Conservation (phyloP, 2,888 invertebrate species). For the Stenodema calcarata region DNA sequence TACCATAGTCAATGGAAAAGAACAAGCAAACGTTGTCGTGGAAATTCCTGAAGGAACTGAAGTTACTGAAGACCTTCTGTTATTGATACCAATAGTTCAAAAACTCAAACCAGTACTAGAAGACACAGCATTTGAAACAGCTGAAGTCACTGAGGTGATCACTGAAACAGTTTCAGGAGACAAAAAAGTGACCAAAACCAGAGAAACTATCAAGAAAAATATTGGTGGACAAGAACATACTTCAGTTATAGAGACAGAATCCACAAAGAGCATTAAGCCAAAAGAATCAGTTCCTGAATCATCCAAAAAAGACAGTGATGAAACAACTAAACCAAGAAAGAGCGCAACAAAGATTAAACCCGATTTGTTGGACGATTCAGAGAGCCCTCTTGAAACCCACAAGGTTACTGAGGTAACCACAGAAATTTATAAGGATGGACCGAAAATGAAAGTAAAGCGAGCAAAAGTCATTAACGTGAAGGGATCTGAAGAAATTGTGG, state of each 20-base stretch:
- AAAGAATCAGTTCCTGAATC: background rate
- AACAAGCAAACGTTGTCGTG: constrained; percentile 36
- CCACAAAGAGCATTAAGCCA: background rate
- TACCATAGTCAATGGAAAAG: constrained; percentile 57
- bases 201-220: constrained; percentile 50
- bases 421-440: constrained; percentile 59
- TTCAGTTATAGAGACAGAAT: constrained; percentile 47
- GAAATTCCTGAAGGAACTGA: constrained; percentile 58
- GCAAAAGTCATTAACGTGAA: constrained; percentile 59
- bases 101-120: constrained; percentile 57
- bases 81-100: constrained; percentile 59
- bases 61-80: background rate
- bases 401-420: constrained; percentile 57
- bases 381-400: constrained; percentile 63
- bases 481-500: constrained; percentile 30
- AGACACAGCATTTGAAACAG: constrained; percentile 62
- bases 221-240: constrained; percentile 56
- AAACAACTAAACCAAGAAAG: background rate
- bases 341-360: background rate
- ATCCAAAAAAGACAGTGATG: background rate
- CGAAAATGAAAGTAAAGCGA: constrained; percentile 63
- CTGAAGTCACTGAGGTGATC: constrained; percentile 60
- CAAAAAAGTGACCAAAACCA: constrained; percentile 50
- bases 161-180: constrained; percentile 56
- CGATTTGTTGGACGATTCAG: constrained; percentile 40